phyloP scores from a whole-genome alignment of 2,888 invertebrate species.

The Hypselothyrea guttata region DNA sequence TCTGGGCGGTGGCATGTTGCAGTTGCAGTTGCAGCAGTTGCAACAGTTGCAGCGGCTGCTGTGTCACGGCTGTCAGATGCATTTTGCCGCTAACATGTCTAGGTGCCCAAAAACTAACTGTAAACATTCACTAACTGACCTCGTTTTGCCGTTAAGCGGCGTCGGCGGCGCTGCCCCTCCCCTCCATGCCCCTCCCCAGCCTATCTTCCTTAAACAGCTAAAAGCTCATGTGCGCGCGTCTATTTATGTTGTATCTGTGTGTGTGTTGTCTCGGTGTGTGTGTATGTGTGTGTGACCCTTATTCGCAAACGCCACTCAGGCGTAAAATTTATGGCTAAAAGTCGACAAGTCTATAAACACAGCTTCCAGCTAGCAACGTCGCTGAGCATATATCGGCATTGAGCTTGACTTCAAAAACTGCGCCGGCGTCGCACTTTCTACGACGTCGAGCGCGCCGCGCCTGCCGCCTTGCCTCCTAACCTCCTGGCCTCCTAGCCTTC shows the following conservation, averaged over 20 bases:
- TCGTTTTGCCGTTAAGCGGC: slow-evolving; percentile 50
- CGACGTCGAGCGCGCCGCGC: slow-evolving; percentile 37
- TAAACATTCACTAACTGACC: slow-evolving; percentile 77
- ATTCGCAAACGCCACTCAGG: slow-evolving; percentile 74
- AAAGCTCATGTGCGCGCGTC: slow-evolving; percentile 51
- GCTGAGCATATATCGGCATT: slow-evolving; percentile 31
- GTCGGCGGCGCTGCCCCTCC: slow-evolving; percentile 10
- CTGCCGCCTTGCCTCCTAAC: slow-evolving; percentile 23
- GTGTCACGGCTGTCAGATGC: slow-evolving; percentile 74
- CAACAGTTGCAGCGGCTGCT: too few relatives aligned
- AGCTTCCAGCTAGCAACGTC: slow-evolving; percentile 67
- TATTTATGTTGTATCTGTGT: slow-evolving; percentile 26
- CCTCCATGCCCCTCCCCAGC: slow-evolving; percentile 27
- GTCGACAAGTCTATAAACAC: slow-evolving; percentile 75
- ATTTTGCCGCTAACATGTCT: slow-evolving; percentile 60
- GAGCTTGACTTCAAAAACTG: slow-evolving; percentile 48
- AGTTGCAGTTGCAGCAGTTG: neutral
- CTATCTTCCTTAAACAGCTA: slow-evolving; percentile 76
- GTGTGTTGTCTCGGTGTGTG: slow-evolving; percentile 33
- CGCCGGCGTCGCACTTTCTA: slow-evolving; percentile 64
- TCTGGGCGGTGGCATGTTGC: slow-evolving; percentile 62
- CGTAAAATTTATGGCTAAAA: slow-evolving; percentile 78
- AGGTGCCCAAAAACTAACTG: slow-evolving; percentile 75
- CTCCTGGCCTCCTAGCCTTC: too few relatives aligned
- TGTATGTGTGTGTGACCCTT: slow-evolving; percentile 65